Conservation (phyloP, 1,140 invertebrate species). For the Arion vulgaris region DNA sequence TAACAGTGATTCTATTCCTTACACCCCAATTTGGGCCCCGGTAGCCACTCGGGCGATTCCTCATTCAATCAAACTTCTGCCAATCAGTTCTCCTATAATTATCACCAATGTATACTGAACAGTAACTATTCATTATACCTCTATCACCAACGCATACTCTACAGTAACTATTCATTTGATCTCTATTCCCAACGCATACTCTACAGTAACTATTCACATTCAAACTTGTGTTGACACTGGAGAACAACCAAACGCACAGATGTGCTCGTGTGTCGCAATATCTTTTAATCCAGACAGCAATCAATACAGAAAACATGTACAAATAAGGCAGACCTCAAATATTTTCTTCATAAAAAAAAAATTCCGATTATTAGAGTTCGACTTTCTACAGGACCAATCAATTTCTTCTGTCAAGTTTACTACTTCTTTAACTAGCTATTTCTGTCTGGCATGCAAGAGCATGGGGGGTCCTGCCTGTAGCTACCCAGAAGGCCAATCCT, state of each 20-base stretch:
- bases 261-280: background rate
- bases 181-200: too few relatives aligned
- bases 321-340: background rate
- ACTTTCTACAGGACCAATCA: slow-evolving; percentile 5
- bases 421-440: slow-evolving; percentile 4
- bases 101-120: too few relatives aligned
- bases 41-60: too few relatives aligned
- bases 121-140: too few relatives aligned
- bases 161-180: too few relatives aligned
- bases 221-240: too few relatives aligned
- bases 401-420: slow-evolving; percentile 15
- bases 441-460: background rate
- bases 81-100: too few relatives aligned
- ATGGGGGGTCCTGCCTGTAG: background rate
- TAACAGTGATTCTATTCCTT: too few relatives aligned
- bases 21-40: too few relatives aligned
- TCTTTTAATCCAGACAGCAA: background rate
- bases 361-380: background rate
- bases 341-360: background rate
- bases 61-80: too few relatives aligned
- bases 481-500: background rate
- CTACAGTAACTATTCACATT: too few relatives aligned
- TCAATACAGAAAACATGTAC: background rate
- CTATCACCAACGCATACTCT: too few relatives aligned
- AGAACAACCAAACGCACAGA: background rate